Percentiles rank a stretch among this genome's conserved stretches.
Evolutionary conservation across 1,140 invertebrate species (phyloP).

Genomic region (Hyles vespertilio): DNA sequence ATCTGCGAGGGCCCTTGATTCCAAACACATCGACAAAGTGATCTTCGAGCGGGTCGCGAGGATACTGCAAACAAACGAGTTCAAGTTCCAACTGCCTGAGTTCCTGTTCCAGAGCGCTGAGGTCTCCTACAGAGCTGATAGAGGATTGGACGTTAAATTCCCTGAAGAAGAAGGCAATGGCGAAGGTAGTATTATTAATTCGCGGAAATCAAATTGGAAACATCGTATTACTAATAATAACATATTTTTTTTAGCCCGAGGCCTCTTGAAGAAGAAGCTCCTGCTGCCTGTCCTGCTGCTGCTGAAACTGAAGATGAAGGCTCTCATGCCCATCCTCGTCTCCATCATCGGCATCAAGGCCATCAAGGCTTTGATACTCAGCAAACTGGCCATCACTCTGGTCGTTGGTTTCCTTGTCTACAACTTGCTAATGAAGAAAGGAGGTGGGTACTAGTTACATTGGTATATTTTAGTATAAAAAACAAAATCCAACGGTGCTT

Average conservation of each 20-base stretch:
- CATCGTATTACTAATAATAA: conserved; percentile 5
- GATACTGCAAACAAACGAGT: conserved; percentile 83
- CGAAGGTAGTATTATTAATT: conserved; percentile 48
- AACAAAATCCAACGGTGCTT: neutral
- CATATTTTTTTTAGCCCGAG: conserved; percentile 72
- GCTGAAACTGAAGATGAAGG: conserved; percentile 89
- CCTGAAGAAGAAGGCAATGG: conserved; percentile 71
- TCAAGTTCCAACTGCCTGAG: conserved; percentile 82
- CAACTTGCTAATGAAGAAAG: conserved; percentile 85
- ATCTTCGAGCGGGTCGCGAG: conserved; percentile 83
- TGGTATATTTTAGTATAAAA: neutral
- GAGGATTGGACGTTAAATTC: conserved; percentile 79
- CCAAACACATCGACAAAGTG: conserved; percentile 83
- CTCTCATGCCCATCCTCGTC: conserved; percentile 87
- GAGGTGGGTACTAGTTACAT: conserved; percentile 40
- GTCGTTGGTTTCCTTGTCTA: conserved; percentile 87
- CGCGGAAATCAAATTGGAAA: conserved; percentile 6
- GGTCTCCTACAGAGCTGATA: conserved; percentile 81
- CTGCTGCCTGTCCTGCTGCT: conserved; percentile 85
- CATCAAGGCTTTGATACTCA: conserved; percentile 87
- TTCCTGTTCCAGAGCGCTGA: conserved; percentile 82
- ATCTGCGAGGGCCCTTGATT: conserved; percentile 70
- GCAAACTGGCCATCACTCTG: conserved; percentile 86
- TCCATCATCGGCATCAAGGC: conserved; percentile 87
- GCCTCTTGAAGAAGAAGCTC: conserved; percentile 86